Conservation (phyloP, 2,113 vertebrate genomes). For the Sterna hirundo region DNA sequence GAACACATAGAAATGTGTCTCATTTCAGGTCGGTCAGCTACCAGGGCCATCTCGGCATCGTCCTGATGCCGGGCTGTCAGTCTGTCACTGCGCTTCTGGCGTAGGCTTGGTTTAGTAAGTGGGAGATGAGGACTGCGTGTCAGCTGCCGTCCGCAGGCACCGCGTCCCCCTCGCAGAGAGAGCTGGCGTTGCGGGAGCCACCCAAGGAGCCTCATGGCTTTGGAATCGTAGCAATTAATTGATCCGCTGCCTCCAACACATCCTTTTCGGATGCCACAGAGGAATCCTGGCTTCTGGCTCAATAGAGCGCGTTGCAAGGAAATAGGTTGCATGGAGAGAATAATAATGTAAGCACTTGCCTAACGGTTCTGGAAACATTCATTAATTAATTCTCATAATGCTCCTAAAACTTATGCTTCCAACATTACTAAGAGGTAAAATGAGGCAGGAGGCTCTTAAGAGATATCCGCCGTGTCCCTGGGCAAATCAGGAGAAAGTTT, state of each 20-base stretch:
- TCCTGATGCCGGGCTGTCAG: background rate
- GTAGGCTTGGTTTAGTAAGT: background rate
- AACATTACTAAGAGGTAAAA: constrained; percentile 32
- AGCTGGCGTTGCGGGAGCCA: background rate
- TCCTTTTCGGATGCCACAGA: background rate
- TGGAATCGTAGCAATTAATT: background rate
- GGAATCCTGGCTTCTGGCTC: constrained; percentile 32
- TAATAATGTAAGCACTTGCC: background rate
- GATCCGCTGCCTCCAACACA: constrained; percentile 26
- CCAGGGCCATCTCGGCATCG: background rate
- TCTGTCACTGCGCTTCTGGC: background rate
- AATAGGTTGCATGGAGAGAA: background rate
- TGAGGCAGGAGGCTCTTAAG: constrained; percentile 21
- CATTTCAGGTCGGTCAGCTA: background rate
- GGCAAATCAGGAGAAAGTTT: background rate
- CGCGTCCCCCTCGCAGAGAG: background rate
- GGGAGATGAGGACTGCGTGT: background rate
- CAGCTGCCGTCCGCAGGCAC: background rate
- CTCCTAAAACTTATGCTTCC: constrained; percentile 33
- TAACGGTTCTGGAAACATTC: constrained; percentile 6
- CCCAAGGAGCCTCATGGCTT: background rate
- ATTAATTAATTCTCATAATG: constrained; percentile 53
- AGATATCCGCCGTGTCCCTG: background rate
- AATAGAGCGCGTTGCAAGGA: background rate
- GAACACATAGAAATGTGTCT: background rate